Evolutionary conservation across 2,797 vertebrate species (phyloP), one percentile per base, ranked within the genome.

Genomic region (Florisuga fusca): DNA sequence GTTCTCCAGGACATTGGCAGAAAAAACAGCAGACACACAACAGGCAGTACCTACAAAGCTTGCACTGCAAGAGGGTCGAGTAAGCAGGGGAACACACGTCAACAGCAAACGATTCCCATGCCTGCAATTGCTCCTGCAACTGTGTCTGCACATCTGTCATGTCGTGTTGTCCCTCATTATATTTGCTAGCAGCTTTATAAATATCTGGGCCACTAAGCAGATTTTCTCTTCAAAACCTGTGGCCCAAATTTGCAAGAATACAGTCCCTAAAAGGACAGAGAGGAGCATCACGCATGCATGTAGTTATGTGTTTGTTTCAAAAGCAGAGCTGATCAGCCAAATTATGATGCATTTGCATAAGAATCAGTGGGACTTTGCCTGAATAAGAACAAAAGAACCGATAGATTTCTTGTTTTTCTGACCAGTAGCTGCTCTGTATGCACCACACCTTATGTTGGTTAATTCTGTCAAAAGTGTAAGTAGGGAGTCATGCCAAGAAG

Each of bases 151-250:
- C 89, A 89, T 89, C 90, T 94, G 88, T 66, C 27, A 3, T 62
- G 46, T 68, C 4, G 1, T 82, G 23, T 45, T 82, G 23, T 45
- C 33, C 75, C 38, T 82, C 46, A 59, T 62, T 67, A 5, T 68
- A 33, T 93, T 91, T 92, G 41, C 82, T 59, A 84, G 73, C 51
- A 73, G 91, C 75, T 93, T 94, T 84, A 57, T 68, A 55, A 91
- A 84, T 80, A 94, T 91, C 90, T 92, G 89, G 92, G 82, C 79
- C 93, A 80, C 73, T 95, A 96, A 96, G 93, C 91, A 95, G 93
- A 92, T 97, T 96, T 96, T 81, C 84, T 77, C 36, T 89, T 92
- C 92, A 84, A 93, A 93, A 93, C 46, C 77, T 53, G 57, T 75
- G 71, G 63, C 77, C 64, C 71, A 75, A 66, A 94, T 96, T 87